phyloP scores from a whole-genome alignment of 2,888 invertebrate genomes.

The Macaria liturata region DNA sequence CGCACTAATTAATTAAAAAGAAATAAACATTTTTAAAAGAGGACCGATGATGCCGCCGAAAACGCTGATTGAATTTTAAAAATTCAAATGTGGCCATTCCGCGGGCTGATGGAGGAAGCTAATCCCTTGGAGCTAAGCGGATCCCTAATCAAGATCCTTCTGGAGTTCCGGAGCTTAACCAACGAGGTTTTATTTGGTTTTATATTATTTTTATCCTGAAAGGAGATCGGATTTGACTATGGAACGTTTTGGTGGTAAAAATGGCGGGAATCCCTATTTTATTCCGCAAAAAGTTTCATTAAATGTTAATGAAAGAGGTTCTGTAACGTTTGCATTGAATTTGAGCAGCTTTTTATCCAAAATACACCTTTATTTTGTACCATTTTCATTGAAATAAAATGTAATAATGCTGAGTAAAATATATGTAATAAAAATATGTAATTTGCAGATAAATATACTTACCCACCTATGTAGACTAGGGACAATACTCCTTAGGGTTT shows the following conservation, averaged over 20 bases:
- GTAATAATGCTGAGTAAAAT: too few relatives aligned
- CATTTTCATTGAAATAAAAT: too few relatives aligned
- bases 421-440: too few relatives aligned
- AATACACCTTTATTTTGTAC: too few relatives aligned
- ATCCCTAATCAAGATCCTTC: slow-evolving; percentile 28
- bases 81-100: slow-evolving; percentile 23
- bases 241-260: slow-evolving; percentile 2
- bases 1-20: not conserved
- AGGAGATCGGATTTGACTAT: slow-evolving; percentile 2
- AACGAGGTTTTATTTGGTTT: slow-evolving; percentile 12
- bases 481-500: slow-evolving; percentile 12
- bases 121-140: slow-evolving; percentile 28
- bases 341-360: too few relatives aligned
- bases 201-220: slow-evolving; percentile 13
- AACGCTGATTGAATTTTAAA: slow-evolving; percentile 20
- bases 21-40: not conserved
- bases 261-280: too few relatives aligned
- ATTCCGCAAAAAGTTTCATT: too few relatives aligned
- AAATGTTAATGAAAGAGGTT: too few relatives aligned
- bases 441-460: too few relatives aligned
- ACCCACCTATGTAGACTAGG: not conserved
- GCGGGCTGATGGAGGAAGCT: slow-evolving; percentile 21
- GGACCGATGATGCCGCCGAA: not conserved
- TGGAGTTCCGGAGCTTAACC: slow-evolving; percentile 8
- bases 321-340: too few relatives aligned